These are phyloP conservation scores for Drosophila yakuba DNA, from an alignment of 1,140 invertebrate species.

Conservation along the genomic window DNA sequence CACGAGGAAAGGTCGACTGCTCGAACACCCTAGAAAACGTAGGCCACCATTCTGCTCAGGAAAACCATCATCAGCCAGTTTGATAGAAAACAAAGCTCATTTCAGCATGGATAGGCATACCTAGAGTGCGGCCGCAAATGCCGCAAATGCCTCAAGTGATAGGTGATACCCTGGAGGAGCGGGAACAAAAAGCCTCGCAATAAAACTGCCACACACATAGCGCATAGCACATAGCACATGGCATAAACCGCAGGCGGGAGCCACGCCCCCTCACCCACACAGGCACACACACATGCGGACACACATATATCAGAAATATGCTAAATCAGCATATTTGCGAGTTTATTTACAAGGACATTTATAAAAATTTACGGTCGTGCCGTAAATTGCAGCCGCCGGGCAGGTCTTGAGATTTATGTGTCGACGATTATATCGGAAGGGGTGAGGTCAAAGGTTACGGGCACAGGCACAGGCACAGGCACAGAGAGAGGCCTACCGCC, in stretches of 20 bases:
- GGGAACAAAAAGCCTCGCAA: slow-evolving; percentile 51
- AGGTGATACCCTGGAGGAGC: slow-evolving; percentile 12
- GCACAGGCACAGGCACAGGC: too few relatives aligned
- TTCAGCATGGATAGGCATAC: too few relatives aligned
- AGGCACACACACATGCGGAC: slow-evolving; percentile 12
- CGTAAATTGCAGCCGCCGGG: slow-evolving; percentile 80
- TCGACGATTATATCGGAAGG: slow-evolving; percentile 65
- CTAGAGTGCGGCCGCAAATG: too few relatives aligned
- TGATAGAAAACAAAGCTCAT: too few relatives aligned
- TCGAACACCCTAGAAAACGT: neutral
- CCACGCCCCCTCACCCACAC: slow-evolving; percentile 58
- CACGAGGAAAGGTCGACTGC: neutral
- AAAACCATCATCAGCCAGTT: too few relatives aligned
- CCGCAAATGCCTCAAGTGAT: slow-evolving; percentile 1
- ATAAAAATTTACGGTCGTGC: slow-evolving; percentile 80
- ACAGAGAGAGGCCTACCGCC: too few relatives aligned
- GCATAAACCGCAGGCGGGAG: slow-evolving; percentile 74
- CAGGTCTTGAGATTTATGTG: slow-evolving; percentile 80
- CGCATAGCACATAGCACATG: slow-evolving; percentile 57
- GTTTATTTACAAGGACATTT: slow-evolving; percentile 84
- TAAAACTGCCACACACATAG: slow-evolving; percentile 73
- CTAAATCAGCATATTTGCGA: slow-evolving; percentile 83
- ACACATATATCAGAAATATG: slow-evolving; percentile 70
- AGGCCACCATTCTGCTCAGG: too few relatives aligned
- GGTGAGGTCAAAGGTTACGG: neutral